phyloP scores from a whole-genome alignment of 2,797 vertebrate species.

The Lepidocolaptes lacrymiger region DNA sequence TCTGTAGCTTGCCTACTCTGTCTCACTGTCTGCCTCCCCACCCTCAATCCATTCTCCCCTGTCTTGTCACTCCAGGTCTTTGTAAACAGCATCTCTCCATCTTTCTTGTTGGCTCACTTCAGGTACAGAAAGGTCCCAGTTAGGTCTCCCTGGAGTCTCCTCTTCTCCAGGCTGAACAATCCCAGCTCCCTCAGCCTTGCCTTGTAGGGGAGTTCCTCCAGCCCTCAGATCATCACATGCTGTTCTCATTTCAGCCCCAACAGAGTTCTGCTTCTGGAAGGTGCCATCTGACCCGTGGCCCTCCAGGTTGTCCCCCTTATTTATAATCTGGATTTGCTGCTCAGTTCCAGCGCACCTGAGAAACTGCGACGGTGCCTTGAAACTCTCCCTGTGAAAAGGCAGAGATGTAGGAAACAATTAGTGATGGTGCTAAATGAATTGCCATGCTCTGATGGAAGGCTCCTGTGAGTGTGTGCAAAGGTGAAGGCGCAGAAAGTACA shows the following conservation, averaged over 20 bases:
- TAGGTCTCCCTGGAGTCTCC: not conserved
- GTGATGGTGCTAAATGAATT: constrained; percentile 38
- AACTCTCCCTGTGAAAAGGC: not conserved
- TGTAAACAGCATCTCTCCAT: not conserved
- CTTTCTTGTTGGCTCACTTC: not conserved
- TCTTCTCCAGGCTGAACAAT: not conserved
- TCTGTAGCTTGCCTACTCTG: not conserved
- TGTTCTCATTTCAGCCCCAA: not conserved
- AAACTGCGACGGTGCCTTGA: not conserved
- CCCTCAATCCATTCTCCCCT: not conserved
- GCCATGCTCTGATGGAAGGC: not conserved
- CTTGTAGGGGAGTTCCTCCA: not conserved
- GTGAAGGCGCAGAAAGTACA: not conserved
- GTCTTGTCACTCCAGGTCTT: rapidly evolving
- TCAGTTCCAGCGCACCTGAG: not conserved
- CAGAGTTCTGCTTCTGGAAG: not conserved
- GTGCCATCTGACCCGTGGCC: not conserved
- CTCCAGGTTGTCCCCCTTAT: not conserved
- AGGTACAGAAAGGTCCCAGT: not conserved
- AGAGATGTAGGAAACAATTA: not conserved
- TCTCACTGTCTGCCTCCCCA: not conserved
- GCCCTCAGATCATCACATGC: not conserved
- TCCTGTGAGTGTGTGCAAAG: not conserved
- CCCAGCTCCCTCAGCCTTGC: not conserved
- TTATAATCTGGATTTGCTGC: not conserved